Percentiles rank a stretch among this genome's conserved stretches.
These are phyloP conservation scores for Crambe crambe DNA, from an alignment of 37 sponge, comb jelly and placozoan genomes.

Conservation along the genomic window DNA sequence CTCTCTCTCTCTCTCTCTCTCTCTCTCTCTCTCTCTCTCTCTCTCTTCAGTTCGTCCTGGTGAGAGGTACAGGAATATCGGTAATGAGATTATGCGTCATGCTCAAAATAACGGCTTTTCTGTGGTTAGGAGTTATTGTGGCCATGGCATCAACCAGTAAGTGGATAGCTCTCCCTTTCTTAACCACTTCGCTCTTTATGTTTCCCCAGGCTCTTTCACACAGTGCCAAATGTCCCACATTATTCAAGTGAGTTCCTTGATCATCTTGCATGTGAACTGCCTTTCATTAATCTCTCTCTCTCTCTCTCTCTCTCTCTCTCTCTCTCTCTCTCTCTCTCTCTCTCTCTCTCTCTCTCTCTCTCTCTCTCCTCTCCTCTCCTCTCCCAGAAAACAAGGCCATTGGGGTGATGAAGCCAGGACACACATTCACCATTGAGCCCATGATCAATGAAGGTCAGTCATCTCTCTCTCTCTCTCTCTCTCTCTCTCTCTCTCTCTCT, in stretches of 20 bases:
- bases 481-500: slow-evolving; percentile 8
- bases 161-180: slow-evolving; percentile 58
- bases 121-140: slow-evolving; percentile 95
- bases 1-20: background rate
- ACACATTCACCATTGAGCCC: slow-evolving; percentile 97
- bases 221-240: slow-evolving; percentile 92
- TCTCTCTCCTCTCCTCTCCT: background rate
- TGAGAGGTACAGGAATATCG: slow-evolving; percentile 82
- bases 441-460: slow-evolving; percentile 85
- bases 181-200: background rate
- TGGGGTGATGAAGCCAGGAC: slow-evolving; percentile 95
- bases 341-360: background rate
- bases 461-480: background rate
- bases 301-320: slow-evolving; percentile 12
- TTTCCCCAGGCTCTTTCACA: slow-evolving; percentile 79
- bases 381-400: slow-evolving; percentile 94
- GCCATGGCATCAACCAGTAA: slow-evolving; percentile 95
- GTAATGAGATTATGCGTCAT: slow-evolving; percentile 86
- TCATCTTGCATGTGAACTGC: too few species aligned
- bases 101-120: slow-evolving; percentile 77
- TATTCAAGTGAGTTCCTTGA: slow-evolving; percentile 76
- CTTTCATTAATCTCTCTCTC: too few species aligned
- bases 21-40: background rate
- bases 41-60: slow-evolving; percentile 82
- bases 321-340: background rate